phyloP scores from a whole-genome alignment of 2,113 vertebrate species.

The Boleophthalmus pectinirostris region DNA sequence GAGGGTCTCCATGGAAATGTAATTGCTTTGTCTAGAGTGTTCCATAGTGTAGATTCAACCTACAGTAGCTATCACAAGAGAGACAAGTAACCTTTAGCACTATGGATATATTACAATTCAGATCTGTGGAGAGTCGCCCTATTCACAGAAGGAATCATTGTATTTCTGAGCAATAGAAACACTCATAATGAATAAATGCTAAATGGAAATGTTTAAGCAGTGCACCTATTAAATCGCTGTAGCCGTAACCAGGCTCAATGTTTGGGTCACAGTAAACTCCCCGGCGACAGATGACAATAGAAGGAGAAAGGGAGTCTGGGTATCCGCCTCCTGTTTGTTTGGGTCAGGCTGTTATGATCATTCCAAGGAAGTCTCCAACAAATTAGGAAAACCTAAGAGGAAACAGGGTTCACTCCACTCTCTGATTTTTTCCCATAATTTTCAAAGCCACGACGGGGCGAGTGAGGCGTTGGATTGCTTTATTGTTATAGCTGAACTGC shows the following conservation, averaged over 20 bases:
- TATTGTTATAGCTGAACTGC: conserved; percentile 42
- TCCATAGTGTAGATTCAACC: too few species aligned
- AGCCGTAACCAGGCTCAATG: conserved; percentile 28
- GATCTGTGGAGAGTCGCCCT: too few species aligned
- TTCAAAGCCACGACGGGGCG: conserved; percentile 9
- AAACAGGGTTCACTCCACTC: conserved; percentile 57
- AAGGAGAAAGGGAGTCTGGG: conserved; percentile 58
- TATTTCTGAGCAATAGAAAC: too few species aligned
- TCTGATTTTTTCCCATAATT: conserved; percentile 8
- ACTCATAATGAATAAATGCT: too few species aligned
- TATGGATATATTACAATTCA: too few species aligned
- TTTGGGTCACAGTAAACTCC: conserved; percentile 58
- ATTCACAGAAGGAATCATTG: too few species aligned
- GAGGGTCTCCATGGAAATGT: too few species aligned
- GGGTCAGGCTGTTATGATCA: conserved; percentile 67
- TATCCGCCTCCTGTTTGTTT: conserved; percentile 69
- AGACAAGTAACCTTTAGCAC: too few species aligned
- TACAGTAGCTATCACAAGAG: too few species aligned
- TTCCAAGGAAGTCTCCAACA: conserved; percentile 77
- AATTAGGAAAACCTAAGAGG: conserved; percentile 51
- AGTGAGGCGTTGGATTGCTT: conserved; percentile 36
- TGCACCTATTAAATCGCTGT: background rate
- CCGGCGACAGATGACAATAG: conserved; percentile 67
- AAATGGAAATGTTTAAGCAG: too few species aligned
- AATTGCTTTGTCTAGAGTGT: too few species aligned